A percentile compares a stretch with the other conserved stretches of the same genome.
Conservation (phyloP, 1,140 invertebrate genomes). For the Anagrus nilaparvatae region DNA sequence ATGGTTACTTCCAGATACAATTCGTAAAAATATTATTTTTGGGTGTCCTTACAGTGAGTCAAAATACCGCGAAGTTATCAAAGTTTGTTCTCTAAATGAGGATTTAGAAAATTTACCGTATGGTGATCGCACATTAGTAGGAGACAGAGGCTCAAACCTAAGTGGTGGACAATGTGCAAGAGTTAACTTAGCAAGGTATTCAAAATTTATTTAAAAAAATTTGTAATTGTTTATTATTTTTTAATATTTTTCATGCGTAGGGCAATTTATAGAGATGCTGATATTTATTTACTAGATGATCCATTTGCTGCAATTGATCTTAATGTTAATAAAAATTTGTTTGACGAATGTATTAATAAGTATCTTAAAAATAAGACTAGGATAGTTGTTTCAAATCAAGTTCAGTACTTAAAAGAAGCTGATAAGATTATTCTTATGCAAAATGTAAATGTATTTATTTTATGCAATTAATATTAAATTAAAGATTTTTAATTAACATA, state of each 20-base stretch:
- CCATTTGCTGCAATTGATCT: slow-evolving; percentile 67
- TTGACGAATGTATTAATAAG: slow-evolving; percentile 54
- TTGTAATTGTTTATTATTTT: slow-evolving; percentile 1
- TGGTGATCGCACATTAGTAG: slow-evolving; percentile 80
- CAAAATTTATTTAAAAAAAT: too few relatives aligned
- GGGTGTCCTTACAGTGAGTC: slow-evolving; percentile 50
- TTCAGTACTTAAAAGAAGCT: slow-evolving; percentile 63
- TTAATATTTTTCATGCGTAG: slow-evolving; percentile 31
- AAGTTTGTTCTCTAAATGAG: slow-evolving; percentile 61
- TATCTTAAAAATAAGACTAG: slow-evolving; percentile 59
- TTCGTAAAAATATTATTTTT: slow-evolving; percentile 29
- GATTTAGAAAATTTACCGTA: slow-evolving; percentile 69
- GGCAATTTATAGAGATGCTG: slow-evolving; percentile 67
- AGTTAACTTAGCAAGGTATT: slow-evolving; percentile 61
- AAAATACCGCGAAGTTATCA: slow-evolving; percentile 60
- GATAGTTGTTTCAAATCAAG: slow-evolving; percentile 70
- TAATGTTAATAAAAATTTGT: slow-evolving; percentile 64
- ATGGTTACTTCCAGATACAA: slow-evolving; percentile 43
- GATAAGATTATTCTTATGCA: slow-evolving; percentile 55
- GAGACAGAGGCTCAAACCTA: slow-evolving; percentile 70
- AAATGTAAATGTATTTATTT: slow-evolving; percentile 42
- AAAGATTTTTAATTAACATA: not conserved
- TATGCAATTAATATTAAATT: slow-evolving; percentile 3
- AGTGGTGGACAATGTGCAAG: slow-evolving; percentile 88
- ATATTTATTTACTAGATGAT: slow-evolving; percentile 72